Base-by-base conservation (phyloP, 2,797 vertebrate species). In the Gallirallus australis region DNA sequence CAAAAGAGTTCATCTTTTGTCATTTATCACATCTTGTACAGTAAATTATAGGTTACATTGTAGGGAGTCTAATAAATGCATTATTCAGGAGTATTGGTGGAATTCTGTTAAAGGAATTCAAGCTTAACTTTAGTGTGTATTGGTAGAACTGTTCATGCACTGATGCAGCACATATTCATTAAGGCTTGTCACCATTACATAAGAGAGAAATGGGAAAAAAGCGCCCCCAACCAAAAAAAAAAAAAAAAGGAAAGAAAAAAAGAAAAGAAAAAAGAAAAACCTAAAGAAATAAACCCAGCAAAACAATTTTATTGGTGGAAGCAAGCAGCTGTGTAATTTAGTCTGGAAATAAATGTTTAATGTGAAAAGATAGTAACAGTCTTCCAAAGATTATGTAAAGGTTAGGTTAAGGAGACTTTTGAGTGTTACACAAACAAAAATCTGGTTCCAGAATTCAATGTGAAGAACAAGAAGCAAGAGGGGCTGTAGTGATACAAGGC, bases 41-140 rank as follows among this genome's bases (percentile, higher is more conserved):
- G 24, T 82, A 96, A 97, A 96, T 98, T 96, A 73, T 71, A 92
- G 71, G 63, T 89, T 97, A 82, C 63, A 86, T 88, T 95, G 35
- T 84, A 96, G n/a, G 19, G 78, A 95, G 57, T 45, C n/a, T 95
- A 93, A 93, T 92, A 97, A 96, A 90, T 95, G 21, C 20, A 90
- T 95, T 94, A 84, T 92, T 88, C 73, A 92, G 56, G 24, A 96
- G 45, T 91, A 88, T 37, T 96, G 72, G 78, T 87, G 68, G 47
- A 69, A 86, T 91, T 93, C 89, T 93, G 53, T 90, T 90, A 86
- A 65, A 86, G 31, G 33, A 90, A 86, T 79, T 75, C 4, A 61
- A 75, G 12, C 72, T 96, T 86, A 73, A 66, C 64, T 88, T 92
- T 21, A 85, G 31, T 54, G 30, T 76, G 12, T n/a, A n/a, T 90